These are phyloP conservation scores for Folsomia manolachei DNA, from an alignment of 2,888 invertebrate species.

Conservation along the genomic window DNA sequence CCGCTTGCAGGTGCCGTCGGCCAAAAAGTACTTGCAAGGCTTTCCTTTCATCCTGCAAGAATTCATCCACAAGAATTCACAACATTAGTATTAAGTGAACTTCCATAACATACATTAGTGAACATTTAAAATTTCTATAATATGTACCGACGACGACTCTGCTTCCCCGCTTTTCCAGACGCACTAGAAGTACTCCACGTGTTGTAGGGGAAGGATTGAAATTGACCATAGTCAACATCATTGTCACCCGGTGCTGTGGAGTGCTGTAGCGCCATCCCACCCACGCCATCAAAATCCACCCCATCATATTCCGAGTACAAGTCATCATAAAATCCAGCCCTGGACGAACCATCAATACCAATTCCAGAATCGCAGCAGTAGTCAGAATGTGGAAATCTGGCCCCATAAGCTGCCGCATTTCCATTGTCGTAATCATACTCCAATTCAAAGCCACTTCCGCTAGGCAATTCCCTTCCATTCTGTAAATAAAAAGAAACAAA, in stretches of 20 bases:
- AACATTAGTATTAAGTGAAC: too few relatives aligned
- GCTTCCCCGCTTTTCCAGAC: conserved; percentile 45
- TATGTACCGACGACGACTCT: conserved; percentile 39
- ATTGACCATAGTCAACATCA: conserved; percentile 47
- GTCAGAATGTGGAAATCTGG: conserved; percentile 1
- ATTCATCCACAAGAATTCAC: background rate
- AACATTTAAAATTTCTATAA: background rate
- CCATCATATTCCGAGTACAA: conserved; percentile 38
- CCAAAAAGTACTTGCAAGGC: conserved; percentile 49
- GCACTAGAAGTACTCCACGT: conserved; percentile 26
- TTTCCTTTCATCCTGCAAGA: conserved; percentile 44
- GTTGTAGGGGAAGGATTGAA: conserved; percentile 37
- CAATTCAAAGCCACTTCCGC: too few relatives aligned
- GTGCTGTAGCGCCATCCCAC: conserved; percentile 27
- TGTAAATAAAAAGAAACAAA: conserved; percentile 20
- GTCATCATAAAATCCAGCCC: conserved; percentile 43
- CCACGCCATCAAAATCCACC: conserved; percentile 33
- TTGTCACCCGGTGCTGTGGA: conserved; percentile 13
- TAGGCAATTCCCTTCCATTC: too few relatives aligned
- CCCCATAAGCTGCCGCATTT: background rate
- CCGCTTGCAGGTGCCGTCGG: conserved; percentile 47
- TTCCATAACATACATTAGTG: background rate
- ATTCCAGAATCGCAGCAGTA: conserved; percentile 41
- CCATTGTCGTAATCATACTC: background rate
- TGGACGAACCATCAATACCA: conserved; percentile 32